Evolutionary conservation across 2,888 invertebrate genomes (phyloP).

Genomic region (Dynastes grantii): DNA sequence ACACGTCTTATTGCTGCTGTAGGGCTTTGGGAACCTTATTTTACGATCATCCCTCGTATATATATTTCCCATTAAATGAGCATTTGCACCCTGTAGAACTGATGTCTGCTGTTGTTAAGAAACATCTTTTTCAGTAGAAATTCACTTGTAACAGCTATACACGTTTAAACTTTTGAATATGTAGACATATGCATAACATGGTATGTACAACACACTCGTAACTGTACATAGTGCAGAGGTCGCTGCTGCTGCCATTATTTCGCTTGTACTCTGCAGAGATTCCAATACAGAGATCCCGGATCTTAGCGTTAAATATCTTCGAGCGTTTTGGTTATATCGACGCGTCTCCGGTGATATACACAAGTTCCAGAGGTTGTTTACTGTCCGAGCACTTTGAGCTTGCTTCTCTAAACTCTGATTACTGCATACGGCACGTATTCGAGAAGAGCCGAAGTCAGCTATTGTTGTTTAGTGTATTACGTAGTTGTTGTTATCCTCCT

Average conservation of each 20-base stretch:
- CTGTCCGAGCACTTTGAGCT: conserved; percentile 43
- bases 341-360: conserved; percentile 38
- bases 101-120: too few species aligned
- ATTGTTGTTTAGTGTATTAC: conserved; percentile 21
- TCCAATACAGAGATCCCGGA: not conserved
- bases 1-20: too few species aligned
- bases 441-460: conserved; percentile 2
- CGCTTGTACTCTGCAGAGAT: conserved; percentile 24
- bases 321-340: conserved; percentile 14
- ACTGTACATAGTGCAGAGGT: not conserved
- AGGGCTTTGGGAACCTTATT: too few species aligned
- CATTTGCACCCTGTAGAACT: too few species aligned
- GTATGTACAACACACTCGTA: not conserved
- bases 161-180: too few species aligned
- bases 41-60: too few species aligned
- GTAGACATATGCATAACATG: not conserved
- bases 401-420: conserved; percentile 43
- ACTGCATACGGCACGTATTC: not conserved
- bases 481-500: not conserved
- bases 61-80: too few species aligned
- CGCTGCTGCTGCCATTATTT: not conserved
- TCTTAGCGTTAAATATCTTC: conserved; percentile 33
- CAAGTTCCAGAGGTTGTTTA: conserved; percentile 35
- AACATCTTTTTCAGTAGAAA: too few species aligned
- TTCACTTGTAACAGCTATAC: too few species aligned